Percentiles rank a stretch among this genome's conserved stretches.
phyloP scores from a whole-genome alignment of 2,113 vertebrate species.

The Mustela lutreola region DNA sequence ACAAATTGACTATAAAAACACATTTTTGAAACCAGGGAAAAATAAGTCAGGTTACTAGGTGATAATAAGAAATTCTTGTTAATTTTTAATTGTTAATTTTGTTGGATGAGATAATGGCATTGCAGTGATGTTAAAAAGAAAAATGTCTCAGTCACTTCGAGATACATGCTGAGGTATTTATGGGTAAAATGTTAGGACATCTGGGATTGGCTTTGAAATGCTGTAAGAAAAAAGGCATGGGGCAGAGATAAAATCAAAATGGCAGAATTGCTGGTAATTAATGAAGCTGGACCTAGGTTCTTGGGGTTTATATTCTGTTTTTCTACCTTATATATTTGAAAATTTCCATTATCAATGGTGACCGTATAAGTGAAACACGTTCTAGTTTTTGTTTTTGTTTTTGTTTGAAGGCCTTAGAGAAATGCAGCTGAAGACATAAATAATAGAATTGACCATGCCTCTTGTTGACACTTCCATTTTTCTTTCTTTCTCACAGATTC shows the following conservation, averaged over 20 bases:
- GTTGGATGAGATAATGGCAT: neutral
- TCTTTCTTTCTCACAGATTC: neutral
- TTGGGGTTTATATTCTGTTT: neutral
- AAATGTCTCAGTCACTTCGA: neutral
- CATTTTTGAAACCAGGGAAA: neutral
- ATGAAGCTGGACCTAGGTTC: neutral
- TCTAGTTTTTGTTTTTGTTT: slow-evolving; percentile 7
- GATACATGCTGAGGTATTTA: neutral
- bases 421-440: slow-evolving; percentile 13
- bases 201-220: neutral
- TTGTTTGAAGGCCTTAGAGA: neutral
- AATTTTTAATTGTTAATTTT: slow-evolving; percentile 1
- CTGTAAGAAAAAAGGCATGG: neutral
- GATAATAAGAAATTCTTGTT: slow-evolving; percentile 6
- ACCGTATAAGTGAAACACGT: neutral
- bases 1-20: neutral
- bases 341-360: neutral
- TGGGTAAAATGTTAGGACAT: neutral
- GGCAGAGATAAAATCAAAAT: slow-evolving; percentile 18
- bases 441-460: neutral
- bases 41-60: neutral
- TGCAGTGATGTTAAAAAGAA: slow-evolving; percentile 8
- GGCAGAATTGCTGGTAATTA: neutral
- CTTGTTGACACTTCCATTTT: neutral
- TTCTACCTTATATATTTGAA: slow-evolving; percentile 24